Evolutionary conservation across 2,888 invertebrate species (phyloP).

Genomic region (Patella ulyssiponensis): DNA sequence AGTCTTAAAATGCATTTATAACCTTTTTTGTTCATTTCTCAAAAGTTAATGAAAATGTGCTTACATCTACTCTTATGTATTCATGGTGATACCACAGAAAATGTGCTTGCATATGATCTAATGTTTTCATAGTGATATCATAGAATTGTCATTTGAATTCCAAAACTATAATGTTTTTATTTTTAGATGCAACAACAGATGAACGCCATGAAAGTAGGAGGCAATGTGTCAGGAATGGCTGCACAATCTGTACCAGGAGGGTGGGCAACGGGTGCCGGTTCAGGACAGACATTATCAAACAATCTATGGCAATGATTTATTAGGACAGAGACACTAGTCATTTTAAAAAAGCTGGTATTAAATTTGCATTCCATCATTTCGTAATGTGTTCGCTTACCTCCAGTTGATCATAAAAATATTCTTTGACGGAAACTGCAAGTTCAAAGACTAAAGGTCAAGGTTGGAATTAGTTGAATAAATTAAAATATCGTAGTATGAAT

Average conservation of each 20-base stretch:
- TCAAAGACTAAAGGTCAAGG: too few relatives aligned
- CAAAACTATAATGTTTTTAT: not conserved
- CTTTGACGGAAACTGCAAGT: too few relatives aligned
- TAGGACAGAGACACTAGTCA: not conserved
- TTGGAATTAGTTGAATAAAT: too few relatives aligned
- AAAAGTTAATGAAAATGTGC: not conserved
- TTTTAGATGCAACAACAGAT: constrained; percentile 64
- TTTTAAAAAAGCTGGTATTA: too few relatives aligned
- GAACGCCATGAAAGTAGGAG: constrained; percentile 52
- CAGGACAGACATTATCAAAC: constrained; percentile 62
- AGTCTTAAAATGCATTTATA: not conserved
- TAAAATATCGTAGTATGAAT: too few relatives aligned
- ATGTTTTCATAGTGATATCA: not conserved
- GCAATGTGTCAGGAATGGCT: constrained; percentile 35
- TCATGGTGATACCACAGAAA: too few relatives aligned
- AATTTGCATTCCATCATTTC: too few relatives aligned
- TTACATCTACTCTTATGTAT: not conserved
- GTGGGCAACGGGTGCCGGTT: constrained; percentile 45
- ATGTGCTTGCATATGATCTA: not conserved
- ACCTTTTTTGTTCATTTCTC: not conserved
- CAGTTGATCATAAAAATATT: too few relatives aligned
- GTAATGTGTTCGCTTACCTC: too few relatives aligned
- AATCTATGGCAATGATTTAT: constrained; percentile 62
- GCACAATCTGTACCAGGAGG: constrained; percentile 44
- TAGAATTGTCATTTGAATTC: not conserved